These are phyloP conservation scores for Acleris sparsana DNA, from an alignment of 2,888 invertebrate species.

Conservation along the genomic window DNA sequence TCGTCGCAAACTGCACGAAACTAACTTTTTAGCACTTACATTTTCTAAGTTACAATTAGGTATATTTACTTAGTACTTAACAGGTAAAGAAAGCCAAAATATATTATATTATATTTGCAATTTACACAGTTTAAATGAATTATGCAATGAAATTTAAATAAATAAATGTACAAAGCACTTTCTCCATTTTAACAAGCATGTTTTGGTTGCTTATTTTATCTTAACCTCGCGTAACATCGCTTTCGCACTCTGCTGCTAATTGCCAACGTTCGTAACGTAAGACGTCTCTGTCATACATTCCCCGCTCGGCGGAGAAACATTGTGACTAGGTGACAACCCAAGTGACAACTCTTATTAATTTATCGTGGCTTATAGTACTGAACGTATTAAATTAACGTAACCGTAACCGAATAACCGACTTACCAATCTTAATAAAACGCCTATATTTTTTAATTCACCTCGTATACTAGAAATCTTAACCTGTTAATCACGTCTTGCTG, in stretches of 20 bases:
- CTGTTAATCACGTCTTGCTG: not conserved
- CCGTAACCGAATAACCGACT: too few species aligned
- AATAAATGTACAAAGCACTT: constrained; percentile 1
- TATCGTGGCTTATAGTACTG: not conserved
- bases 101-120: too few species aligned
- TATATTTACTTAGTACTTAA: too few species aligned
- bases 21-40: too few species aligned
- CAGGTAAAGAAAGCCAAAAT: too few species aligned
- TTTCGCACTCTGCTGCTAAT: constrained; percentile 12
- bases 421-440: too few species aligned
- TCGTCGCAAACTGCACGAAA: too few species aligned
- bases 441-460: too few species aligned
- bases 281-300: constrained; percentile 18
- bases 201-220: constrained; percentile 7
- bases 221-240: not conserved
- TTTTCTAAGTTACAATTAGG: too few species aligned
- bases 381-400: too few species aligned
- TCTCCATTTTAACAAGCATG: not conserved
- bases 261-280: constrained; percentile 18
- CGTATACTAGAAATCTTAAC: not conserved
- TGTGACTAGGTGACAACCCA: not conserved
- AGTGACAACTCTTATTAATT: not conserved
- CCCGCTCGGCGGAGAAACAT: constrained; percentile 6
- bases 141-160: not conserved
- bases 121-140: not conserved